Percentiles rank a stretch among this genome's conserved stretches.
Evolutionary conservation across 2,113 vertebrate species (phyloP).

Genomic region (Vombatus ursinus): DNA sequence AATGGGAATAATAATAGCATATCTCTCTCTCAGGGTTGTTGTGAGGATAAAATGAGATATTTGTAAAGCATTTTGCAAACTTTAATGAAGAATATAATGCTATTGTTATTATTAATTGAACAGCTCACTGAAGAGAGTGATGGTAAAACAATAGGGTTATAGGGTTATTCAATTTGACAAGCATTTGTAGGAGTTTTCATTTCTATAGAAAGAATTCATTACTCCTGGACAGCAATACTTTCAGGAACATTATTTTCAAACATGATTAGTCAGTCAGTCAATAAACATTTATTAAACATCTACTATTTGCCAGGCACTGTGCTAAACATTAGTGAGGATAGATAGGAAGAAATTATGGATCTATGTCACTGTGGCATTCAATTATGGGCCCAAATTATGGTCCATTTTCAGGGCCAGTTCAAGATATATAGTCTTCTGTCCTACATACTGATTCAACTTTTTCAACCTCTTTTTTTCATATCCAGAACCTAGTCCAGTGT

Average conservation of each 20-base stretch:
- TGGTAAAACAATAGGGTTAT: neutral
- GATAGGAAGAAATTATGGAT: too few relatives aligned
- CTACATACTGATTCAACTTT: neutral
- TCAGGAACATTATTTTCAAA: constrained; percentile 26
- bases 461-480: neutral
- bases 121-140: neutral
- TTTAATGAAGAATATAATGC: too few relatives aligned
- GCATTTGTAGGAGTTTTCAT: neutral
- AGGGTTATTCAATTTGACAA: neutral
- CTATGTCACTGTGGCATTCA: too few relatives aligned
- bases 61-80: neutral
- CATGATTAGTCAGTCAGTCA: neutral
- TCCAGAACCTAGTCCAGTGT: neutral
- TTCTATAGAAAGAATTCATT: neutral
- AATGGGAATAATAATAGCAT: neutral
- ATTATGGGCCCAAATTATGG: too few relatives aligned
- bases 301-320: too few relatives aligned
- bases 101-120: neutral
- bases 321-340: too few relatives aligned
- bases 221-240: neutral
- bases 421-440: neutral
- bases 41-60: neutral
- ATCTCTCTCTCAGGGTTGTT: too few relatives aligned
- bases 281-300: too few relatives aligned
- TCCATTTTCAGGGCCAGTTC: too few relatives aligned